A percentile compares a stretch with the other conserved stretches of the same genome.
Conservation (phyloP, 2,888 invertebrate species). For the Coecobrya sp. region DNA sequence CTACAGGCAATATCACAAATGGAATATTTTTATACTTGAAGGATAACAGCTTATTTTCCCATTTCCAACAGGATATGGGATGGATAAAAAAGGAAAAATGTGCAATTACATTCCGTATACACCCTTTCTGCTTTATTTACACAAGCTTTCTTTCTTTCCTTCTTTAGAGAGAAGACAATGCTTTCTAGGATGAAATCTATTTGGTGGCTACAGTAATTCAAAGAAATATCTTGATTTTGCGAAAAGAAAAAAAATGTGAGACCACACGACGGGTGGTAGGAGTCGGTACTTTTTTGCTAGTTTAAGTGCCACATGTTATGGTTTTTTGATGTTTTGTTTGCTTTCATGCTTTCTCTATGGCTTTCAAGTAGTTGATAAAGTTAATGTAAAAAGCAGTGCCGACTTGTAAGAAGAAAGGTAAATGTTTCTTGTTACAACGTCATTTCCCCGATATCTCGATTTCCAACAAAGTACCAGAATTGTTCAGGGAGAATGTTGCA, state of each 20-base stretch:
- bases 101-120: background rate
- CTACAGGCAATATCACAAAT: slow-evolving; percentile 26
- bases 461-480: too few species aligned
- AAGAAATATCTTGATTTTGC: slow-evolving; percentile 19
- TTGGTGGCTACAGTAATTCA: background rate
- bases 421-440: too few species aligned
- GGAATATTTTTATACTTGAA: background rate
- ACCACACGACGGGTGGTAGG: background rate
- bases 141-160: background rate
- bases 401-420: too few species aligned
- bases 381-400: background rate
- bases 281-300: background rate
- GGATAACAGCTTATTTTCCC: slow-evolving; percentile 9
- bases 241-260: background rate
- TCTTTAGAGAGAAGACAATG: background rate
- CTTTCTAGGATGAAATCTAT: background rate
- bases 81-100: background rate
- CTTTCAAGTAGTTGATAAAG: background rate
- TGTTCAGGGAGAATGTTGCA: too few species aligned
- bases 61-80: background rate
- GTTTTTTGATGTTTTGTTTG: slow-evolving; percentile 31
- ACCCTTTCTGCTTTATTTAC: background rate
- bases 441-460: too few species aligned
- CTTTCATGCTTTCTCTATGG: background rate
- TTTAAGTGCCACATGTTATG: slow-evolving; percentile 37